Conservation (phyloP, 2,888 invertebrate genomes). For the Malthinus seriepunctatus region DNA sequence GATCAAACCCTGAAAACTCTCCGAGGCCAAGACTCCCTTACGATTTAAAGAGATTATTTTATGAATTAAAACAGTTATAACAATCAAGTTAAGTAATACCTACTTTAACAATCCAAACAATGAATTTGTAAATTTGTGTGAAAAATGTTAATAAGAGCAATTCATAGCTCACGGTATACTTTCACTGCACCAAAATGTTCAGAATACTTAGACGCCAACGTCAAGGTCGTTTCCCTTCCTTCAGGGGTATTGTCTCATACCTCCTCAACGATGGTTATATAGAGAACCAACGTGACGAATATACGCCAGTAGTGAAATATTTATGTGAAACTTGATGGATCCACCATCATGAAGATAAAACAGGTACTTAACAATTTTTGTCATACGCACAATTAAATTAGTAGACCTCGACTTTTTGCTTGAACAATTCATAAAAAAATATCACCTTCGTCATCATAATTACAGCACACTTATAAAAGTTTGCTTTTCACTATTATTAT, state of each 20-base stretch:
- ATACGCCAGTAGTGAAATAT: slow-evolving; percentile 22
- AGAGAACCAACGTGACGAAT: slow-evolving; percentile 15
- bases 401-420: too few relatives aligned
- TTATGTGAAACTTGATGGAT: slow-evolving; percentile 24
- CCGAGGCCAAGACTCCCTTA: too few relatives aligned
- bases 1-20: too few relatives aligned
- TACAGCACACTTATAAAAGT: not conserved
- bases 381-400: not conserved
- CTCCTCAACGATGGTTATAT: slow-evolving; percentile 26
- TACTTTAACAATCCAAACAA: slow-evolving; percentile 15
- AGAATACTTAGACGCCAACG: slow-evolving; percentile 3
- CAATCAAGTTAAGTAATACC: slow-evolving; percentile 15
- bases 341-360: slow-evolving; percentile 14
- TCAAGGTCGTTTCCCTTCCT: slow-evolving; percentile 23
- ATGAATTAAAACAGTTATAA: slow-evolving; percentile 1
- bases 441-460: too few relatives aligned
- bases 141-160: slow-evolving; percentile 22
- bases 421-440: too few relatives aligned
- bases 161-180: slow-evolving; percentile 27
- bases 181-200: slow-evolving; percentile 19
- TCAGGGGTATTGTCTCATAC: slow-evolving; percentile 9
- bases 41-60: not conserved
- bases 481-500: not conserved
- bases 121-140: slow-evolving; percentile 21
- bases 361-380: slow-evolving; percentile 17